phyloP scores from a whole-genome alignment of 1,140 invertebrate species.

The Apis florea region DNA sequence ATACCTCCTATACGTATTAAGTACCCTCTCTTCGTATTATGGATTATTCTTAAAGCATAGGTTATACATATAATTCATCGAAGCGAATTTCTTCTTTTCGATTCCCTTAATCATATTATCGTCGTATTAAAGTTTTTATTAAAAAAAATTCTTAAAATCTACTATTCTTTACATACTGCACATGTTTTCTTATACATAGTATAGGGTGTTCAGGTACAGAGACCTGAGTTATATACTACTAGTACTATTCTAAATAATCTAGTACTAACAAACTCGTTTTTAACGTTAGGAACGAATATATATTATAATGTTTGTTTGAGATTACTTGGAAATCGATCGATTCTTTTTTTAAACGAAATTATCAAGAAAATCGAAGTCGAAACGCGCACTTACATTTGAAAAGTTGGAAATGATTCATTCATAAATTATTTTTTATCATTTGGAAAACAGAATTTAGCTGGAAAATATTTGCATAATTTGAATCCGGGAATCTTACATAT shows the following conservation, averaged over 20 bases:
- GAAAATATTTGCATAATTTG: slow-evolving; percentile 14
- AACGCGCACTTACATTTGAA: neutral
- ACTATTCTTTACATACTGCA: neutral
- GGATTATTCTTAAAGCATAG: slow-evolving; percentile 9
- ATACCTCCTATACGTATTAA: slow-evolving; percentile 1
- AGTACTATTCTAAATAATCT: neutral
- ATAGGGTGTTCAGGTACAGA: slow-evolving; percentile 15
- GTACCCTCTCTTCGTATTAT: slow-evolving; percentile 14
- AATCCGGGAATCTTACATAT: slow-evolving; percentile 43
- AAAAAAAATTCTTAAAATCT: neutral
- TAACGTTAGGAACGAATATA: neutral
- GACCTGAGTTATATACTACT: neutral
- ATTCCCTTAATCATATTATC: neutral
- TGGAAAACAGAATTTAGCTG: neutral
- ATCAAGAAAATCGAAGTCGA: too few species aligned
- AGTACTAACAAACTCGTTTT: neutral
- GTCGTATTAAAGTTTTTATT: neutral
- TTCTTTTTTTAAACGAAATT: neutral
- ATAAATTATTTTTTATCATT: too few species aligned
- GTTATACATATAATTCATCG: neutral
- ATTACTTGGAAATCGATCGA: neutral
- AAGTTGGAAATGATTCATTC: neutral
- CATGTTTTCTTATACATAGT: neutral
- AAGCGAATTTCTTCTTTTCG: neutral
- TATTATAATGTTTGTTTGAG: neutral